phyloP scores from a whole-genome alignment of 2,888 invertebrate genomes.

The Drosophila birchii region DNA sequence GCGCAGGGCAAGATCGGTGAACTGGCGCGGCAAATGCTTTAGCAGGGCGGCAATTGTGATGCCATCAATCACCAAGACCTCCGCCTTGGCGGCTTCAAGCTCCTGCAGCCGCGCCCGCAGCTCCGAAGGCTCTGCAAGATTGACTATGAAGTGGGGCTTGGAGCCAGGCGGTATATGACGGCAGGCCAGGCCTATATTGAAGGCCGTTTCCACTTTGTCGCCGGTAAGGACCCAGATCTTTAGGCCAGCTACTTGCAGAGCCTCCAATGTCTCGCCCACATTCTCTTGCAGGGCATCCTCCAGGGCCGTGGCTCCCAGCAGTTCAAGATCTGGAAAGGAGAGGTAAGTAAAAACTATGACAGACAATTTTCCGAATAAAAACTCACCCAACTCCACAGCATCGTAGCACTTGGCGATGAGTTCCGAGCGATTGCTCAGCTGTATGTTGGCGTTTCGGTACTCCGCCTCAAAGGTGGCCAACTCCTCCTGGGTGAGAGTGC shows the following conservation, averaged over 20 bases:
- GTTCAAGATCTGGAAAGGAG: slow-evolving; percentile 86
- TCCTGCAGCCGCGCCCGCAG: slow-evolving; percentile 88
- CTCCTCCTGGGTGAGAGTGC: slow-evolving; percentile 89
- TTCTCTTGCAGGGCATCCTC: slow-evolving; percentile 95
- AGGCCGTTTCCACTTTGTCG: slow-evolving; percentile 94
- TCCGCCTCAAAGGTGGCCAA: slow-evolving; percentile 87
- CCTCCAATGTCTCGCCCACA: slow-evolving; percentile 92
- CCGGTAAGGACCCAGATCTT: slow-evolving; percentile 97
- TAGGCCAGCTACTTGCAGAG: slow-evolving; percentile 92
- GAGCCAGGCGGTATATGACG: slow-evolving; percentile 88
- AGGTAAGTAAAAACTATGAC: no score
- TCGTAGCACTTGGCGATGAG: slow-evolving; percentile 78
- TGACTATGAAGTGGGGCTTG: slow-evolving; percentile 86
- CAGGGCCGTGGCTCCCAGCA: slow-evolving; percentile 94
- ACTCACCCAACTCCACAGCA: slow-evolving; percentile 80
- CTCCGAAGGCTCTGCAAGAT: slow-evolving; percentile 85
- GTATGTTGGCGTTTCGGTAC: slow-evolving; percentile 74
- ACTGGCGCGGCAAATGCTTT: slow-evolving; percentile 87
- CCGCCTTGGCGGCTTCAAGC: slow-evolving; percentile 85
- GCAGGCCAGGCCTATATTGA: slow-evolving; percentile 92
- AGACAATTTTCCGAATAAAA: slow-evolving; percentile 12
- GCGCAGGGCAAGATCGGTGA: slow-evolving; percentile 89
- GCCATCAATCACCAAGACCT: slow-evolving; percentile 91
- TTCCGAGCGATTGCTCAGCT: slow-evolving; percentile 80
- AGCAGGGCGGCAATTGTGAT: slow-evolving; percentile 89